These are phyloP conservation scores for Hippocampus mohnikei DNA, from an alignment of 2,113 vertebrate genomes.

Conservation along the genomic window DNA sequence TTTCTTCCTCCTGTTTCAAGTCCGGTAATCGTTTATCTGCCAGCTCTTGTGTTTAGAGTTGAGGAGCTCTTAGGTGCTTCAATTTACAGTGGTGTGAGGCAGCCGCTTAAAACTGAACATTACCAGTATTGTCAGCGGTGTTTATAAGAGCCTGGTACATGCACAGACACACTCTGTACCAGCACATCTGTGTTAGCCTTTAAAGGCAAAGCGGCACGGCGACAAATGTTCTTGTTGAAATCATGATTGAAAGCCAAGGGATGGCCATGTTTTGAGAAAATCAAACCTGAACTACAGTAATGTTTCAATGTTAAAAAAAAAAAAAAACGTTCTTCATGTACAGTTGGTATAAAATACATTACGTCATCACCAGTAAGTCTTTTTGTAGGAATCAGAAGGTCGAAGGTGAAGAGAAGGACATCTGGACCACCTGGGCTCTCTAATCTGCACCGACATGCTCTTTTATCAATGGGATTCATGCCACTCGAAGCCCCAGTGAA, in stretches of 20 bases:
- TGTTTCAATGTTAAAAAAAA: neutral
- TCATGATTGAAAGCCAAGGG: slow-evolving; percentile 14
- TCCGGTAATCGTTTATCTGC: slow-evolving; percentile 11
- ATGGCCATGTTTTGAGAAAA: slow-evolving; percentile 12
- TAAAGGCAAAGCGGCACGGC: slow-evolving; percentile 52
- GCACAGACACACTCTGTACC: slow-evolving; percentile 39
- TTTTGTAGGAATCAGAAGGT: slow-evolving; percentile 4
- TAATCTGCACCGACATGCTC: slow-evolving; percentile 16
- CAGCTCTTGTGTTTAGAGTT: slow-evolving; percentile 33
- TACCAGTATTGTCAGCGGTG: slow-evolving; percentile 48
- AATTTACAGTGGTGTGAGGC: slow-evolving; percentile 46
- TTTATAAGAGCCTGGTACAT: slow-evolving; percentile 51
- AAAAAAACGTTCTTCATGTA: neutral
- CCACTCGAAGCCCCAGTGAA: slow-evolving; percentile 21
- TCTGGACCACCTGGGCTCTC: slow-evolving; percentile 2
- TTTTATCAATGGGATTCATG: slow-evolving; percentile 11
- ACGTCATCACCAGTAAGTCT: neutral
- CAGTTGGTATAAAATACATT: neutral
- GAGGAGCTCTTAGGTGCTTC: slow-evolving; percentile 26
- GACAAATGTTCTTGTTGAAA: slow-evolving; percentile 28
- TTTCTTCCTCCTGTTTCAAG: slow-evolving; percentile 7
- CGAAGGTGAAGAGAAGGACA: slow-evolving; percentile 15
- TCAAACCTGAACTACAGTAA: slow-evolving; percentile 1
- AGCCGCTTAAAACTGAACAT: slow-evolving; percentile 48
- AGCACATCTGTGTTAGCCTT: slow-evolving; percentile 48